Base-by-base conservation (phyloP, 2,113 vertebrate species). In the Cololabis saira region DNA sequence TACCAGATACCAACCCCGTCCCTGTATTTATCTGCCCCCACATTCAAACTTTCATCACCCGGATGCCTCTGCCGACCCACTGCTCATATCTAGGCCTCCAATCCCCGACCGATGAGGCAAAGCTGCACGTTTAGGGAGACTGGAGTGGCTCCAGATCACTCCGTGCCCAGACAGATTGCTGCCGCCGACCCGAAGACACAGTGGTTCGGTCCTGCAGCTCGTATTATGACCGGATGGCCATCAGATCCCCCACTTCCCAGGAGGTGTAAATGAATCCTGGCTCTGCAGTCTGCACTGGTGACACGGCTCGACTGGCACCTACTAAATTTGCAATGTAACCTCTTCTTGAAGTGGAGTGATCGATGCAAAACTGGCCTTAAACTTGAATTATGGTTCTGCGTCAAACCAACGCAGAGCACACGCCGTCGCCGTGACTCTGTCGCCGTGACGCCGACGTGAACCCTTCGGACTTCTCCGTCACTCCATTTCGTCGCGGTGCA, bases 121-220 rank as follows among this genome's bases (percentile, higher is more conserved):
- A 65, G 68, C 78, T 83, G 70, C 53, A 44, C 67, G 74, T 81
- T 74, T 77, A 77, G 82, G 80, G 61, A 74, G 74, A 48, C 66
- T 90, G 75, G 66, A 87, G 61, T 10, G 47, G 67, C 61, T 84
- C 82, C 85, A 87, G 74, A 66, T 68, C 76, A 16, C 71, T 64
- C 59, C 68, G 45, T 65, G 60, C 66, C 72, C 60, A 75, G 77
- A 82, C 77, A 64, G 68, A 82, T 73, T 83, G 76, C 72, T 67
- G 47, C 33, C 54, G 74, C 73, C 81, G 84, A 90, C 84, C 87
- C 74, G 75, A 58, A 85, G 88, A 87, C 87, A 88, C 78, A 64
- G 59, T 81, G 67, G 58, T 87, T 88, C 77, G 53, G 61, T 72
- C 71, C 53, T 18, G 21, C 67, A 65, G 66, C 71, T 59, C 71